Base-by-base conservation (phyloP, 2,113 vertebrate genomes). In the Festucalex cinctus region DNA sequence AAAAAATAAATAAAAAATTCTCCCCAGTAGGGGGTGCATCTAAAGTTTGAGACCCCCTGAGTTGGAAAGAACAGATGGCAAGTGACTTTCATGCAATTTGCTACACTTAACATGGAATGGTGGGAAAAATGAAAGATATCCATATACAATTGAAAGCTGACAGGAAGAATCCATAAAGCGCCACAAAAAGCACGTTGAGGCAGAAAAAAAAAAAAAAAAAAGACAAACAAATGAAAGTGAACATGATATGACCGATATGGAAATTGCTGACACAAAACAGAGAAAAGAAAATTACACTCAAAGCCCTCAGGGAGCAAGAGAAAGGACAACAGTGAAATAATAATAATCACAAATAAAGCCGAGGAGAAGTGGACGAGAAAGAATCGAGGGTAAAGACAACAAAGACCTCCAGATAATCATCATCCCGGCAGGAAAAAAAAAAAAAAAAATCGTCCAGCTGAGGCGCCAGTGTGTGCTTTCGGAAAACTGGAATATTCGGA, bases 381-480 rank as follows among this genome's bases (percentile, higher is more conserved):
- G 12, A 16, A 57, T 12, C 37, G n/a, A 28, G 43, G 67, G 63
- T 28, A 56, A 36, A 60, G 68, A 69, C 63, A 69, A 80, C 43
- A 9, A 65, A 66, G 20, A 65, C 44, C 68, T 49, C 28, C 2
- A 65, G 65, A 71, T 65, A 57, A 43, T 3, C n/a, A 75, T 69
- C 57, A 54, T 48, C 74, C 69, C 46, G 73, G 24, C 53, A 56
- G 13, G 0, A 28, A 56, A 26, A 56, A 54, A 54, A 26, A 13
- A 56, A 7, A 56, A 56, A 69, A 74, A 36, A 76, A 67, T 61
- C 32, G 70, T 82, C 36, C 20, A 7, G 59, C 37, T 17, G 3
- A 17, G n/a, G 36, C n/a, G 58, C 35, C 58, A 24, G n/a, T 41
- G 65, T 32, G 26, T 57, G 54, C 26, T 17, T 32, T 32, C 14